Percentiles rank a stretch among this genome's conserved stretches.
These are phyloP conservation scores for Nebria brevicollis DNA, from an alignment of 2,888 invertebrate species.

Conservation along the genomic window DNA sequence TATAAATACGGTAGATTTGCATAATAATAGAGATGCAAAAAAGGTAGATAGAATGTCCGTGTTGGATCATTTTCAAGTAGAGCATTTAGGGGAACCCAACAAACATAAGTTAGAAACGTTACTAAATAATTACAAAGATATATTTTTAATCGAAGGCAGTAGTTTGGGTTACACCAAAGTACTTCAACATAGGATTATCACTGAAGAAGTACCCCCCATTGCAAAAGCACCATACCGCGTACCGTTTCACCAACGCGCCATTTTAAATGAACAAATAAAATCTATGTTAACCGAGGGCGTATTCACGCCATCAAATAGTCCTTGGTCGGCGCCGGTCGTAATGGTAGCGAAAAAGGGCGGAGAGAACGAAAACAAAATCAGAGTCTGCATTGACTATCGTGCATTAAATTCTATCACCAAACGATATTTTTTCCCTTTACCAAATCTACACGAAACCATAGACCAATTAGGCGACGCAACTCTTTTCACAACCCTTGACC, in stretches of 20 bases:
- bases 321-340: constrained; percentile 57
- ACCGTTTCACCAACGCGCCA: constrained; percentile 26
- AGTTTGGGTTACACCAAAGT: too few relatives aligned
- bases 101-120: too few relatives aligned
- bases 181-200: too few relatives aligned
- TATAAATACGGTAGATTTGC: too few relatives aligned
- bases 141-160: too few relatives aligned
- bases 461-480: constrained; percentile 51
- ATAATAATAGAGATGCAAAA: too few relatives aligned
- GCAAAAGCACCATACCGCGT: constrained; percentile 48
- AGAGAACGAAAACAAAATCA: constrained; percentile 47
- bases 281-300: constrained; percentile 52
- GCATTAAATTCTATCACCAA: constrained; percentile 54
- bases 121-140: too few relatives aligned
- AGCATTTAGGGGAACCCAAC: too few relatives aligned
- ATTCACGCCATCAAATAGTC: constrained; percentile 52
- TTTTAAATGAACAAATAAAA: constrained; percentile 40
- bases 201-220: constrained; percentile 29
- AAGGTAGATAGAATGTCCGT: too few relatives aligned
- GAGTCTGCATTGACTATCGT: constrained; percentile 54
- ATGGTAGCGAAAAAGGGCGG: constrained; percentile 56
- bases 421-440: constrained; percentile 44
- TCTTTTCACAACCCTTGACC: constrained; percentile 51
- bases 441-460: constrained; percentile 54
- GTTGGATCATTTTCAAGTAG: too few relatives aligned